Conservation (phyloP, 2,888 invertebrate species). For the Callosobruchus maculatus region DNA sequence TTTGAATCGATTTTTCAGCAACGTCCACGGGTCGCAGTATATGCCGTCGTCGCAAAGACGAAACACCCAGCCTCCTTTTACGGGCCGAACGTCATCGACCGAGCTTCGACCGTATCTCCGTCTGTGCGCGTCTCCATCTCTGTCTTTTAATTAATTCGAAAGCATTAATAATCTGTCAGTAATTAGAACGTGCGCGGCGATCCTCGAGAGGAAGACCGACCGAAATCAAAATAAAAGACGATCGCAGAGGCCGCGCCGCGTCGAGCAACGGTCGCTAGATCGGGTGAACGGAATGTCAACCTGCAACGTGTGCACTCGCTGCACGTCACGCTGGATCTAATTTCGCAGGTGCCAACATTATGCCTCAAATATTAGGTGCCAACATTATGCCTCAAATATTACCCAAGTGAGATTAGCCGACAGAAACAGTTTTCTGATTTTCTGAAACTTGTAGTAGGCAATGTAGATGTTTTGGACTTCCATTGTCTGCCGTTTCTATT, state of each 20-base stretch:
- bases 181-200: background rate
- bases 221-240: background rate
- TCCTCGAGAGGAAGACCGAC: background rate
- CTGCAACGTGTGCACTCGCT: background rate
- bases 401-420: no score
- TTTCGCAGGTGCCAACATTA: no score
- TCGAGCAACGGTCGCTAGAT: background rate
- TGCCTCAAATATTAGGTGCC: no score
- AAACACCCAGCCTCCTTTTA: background rate
- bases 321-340: background rate
- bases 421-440: no score
- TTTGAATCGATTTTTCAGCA: background rate
- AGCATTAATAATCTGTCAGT: background rate
- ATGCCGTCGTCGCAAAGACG: background rate
- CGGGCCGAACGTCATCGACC: background rate
- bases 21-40: background rate
- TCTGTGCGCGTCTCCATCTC: background rate
- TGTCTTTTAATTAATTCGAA: background rate
- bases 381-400: no score
- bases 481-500: no score
- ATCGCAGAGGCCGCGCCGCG: background rate
- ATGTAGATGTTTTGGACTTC: no score
- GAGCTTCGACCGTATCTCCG: background rate
- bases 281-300: background rate
- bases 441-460: no score